phyloP scores from a whole-genome alignment of 2,113 vertebrate species.

The Mionectes macconnelli region DNA sequence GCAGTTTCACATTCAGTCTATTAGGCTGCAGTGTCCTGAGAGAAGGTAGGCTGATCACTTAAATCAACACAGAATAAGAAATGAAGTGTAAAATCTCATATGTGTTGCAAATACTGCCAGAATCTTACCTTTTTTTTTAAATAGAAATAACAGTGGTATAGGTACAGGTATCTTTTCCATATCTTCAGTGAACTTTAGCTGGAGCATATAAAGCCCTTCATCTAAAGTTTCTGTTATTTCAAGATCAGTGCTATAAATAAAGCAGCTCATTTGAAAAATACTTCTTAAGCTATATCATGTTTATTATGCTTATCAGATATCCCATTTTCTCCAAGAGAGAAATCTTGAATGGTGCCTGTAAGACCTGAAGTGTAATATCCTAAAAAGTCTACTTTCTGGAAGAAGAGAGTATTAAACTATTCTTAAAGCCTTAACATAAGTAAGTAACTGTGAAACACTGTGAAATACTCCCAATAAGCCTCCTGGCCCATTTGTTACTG shows the following conservation, averaged over 20 bases:
- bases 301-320: neutral
- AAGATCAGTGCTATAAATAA: neutral
- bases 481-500: neutral
- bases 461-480: neutral
- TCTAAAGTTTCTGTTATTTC: neutral
- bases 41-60: neutral
- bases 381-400: neutral
- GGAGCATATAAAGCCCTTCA: neutral
- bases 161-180: neutral
- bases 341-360: neutral
- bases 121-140: neutral
- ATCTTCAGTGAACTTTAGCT: neutral
- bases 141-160: neutral
- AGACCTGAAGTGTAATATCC: neutral
- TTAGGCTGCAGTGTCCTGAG: neutral
- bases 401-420: neutral
- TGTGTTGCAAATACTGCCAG: neutral
- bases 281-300: neutral
- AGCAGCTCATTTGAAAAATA: neutral
- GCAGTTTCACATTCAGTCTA: neutral
- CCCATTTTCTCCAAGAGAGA: neutral
- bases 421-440: neutral
- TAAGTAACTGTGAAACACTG: neutral
- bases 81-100: neutral
- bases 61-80: neutral